Percentiles rank a stretch among this genome's conserved stretches.
phyloP scores from a whole-genome alignment of 2,113 vertebrate genomes.

The Sceloporus tristichus region DNA sequence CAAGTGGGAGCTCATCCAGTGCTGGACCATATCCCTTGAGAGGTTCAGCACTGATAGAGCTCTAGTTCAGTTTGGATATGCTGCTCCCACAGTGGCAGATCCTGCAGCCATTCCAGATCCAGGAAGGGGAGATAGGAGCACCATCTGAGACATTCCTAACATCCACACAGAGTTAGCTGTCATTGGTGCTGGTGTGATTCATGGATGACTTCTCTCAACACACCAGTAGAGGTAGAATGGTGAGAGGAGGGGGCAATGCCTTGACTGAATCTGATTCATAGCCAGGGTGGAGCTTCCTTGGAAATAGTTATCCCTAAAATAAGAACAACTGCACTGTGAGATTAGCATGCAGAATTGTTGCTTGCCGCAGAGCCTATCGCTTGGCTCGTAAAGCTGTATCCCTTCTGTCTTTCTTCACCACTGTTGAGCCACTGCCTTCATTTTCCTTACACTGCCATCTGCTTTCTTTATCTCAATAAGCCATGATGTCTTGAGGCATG shows the following conservation, averaged over 20 bases:
- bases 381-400: neutral
- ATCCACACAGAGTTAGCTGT: neutral
- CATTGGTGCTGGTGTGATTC: neutral
- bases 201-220: neutral
- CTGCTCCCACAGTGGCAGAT: too few species aligned
- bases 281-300: neutral
- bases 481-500: slow-evolving; percentile 21
- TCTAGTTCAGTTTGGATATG: too few species aligned
- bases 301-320: neutral
- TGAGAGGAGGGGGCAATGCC: neutral
- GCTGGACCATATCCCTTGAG: too few species aligned
- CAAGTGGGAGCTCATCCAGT: too few species aligned
- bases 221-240: neutral
- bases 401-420: neutral
- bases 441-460: neutral
- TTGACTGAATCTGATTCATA: neutral
- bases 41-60: too few species aligned
- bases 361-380: neutral
- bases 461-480: slow-evolving; percentile 53
- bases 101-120: too few species aligned
- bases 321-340: neutral
- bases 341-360: neutral
- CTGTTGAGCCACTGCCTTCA: neutral
- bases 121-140: neutral
- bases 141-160: neutral